These are phyloP conservation scores for Microtus ochrogaster DNA, from an alignment of 2,113 vertebrate genomes.

Conservation along the genomic window DNA sequence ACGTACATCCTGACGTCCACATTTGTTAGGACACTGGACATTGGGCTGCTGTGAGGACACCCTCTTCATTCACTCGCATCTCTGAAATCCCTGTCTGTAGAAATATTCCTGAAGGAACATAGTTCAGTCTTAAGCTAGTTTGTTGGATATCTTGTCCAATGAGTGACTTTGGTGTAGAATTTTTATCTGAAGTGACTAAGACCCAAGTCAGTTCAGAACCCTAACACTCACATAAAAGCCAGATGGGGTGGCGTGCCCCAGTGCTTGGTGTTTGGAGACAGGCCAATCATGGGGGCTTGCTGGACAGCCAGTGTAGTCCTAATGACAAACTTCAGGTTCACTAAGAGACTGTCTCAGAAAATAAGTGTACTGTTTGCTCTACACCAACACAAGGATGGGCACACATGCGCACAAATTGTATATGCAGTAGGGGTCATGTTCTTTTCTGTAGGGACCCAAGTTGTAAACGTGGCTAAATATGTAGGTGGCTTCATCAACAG, in stretches of 20 bases:
- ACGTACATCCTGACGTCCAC: not conserved
- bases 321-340: not conserved
- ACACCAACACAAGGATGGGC: not conserved
- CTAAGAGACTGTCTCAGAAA: not conserved
- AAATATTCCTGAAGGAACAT: not conserved
- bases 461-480: conserved; percentile 17
- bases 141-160: not conserved
- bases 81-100: not conserved
- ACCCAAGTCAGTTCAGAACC: not conserved
- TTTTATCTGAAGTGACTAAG: not conserved
- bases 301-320: not conserved
- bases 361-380: not conserved
- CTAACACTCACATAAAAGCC: not conserved
- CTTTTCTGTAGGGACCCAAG: conserved; percentile 31
- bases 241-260: too few relatives aligned
- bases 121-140: not conserved
- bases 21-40: not conserved
- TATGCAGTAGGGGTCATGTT: not conserved
- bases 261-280: not conserved
- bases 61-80: not conserved
- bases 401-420: not conserved
- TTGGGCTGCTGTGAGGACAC: not conserved
- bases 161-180: not conserved
- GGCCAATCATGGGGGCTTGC: not conserved
- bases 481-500: not conserved